Evolutionary conservation across 2,113 vertebrate genomes (phyloP), one percentile per base, ranked within the genome.

Genomic region (Ammodytes marinus): DNA sequence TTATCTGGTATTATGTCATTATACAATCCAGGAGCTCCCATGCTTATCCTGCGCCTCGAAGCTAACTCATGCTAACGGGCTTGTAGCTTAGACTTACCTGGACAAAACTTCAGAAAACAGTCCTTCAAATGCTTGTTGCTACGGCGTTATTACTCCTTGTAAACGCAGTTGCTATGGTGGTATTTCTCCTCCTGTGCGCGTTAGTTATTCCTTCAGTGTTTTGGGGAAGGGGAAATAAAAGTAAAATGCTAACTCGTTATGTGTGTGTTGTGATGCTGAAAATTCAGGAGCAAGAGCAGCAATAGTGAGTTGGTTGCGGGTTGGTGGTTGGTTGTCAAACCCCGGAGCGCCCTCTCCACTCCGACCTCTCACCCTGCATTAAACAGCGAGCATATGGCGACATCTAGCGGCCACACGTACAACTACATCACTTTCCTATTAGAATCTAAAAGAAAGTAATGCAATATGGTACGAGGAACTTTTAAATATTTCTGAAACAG

Each of bases 261-360:
- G 59, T 15, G 0, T 43, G 8, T 5, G 11, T 17, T 5, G 11
- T 52, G 58, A 75, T 14, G 69, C 60, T 66, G 60, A 55, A 27
- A 74, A 63, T 14, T 45, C 53, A 73, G 39, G 15, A 69, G n/a
- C 1, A 69, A 27, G 27, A 27, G 27, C 27, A 27, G 27, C 27
- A 27, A 27, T 27, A 27, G 27, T 27, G 27, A 27, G 27, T 27
- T 27, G 27, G 27, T 27, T 27, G 27, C 27, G 27, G 27, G 27
- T 27, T 27, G 27, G 27, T 27, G 27, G 27, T 27, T 79, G 52
- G 66, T 77, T 88, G 81, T 90, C 79, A 87, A 76, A 85, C 57
- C 72, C 74, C 72, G 19, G 5, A 1, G 45, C 58, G 55, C 88
- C 91, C 88, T 86, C 80, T 94, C 82, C 80, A 81, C 92, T 92